phyloP scores from a whole-genome alignment of 1,140 invertebrate species.

The Eriosoma lanigerum region DNA sequence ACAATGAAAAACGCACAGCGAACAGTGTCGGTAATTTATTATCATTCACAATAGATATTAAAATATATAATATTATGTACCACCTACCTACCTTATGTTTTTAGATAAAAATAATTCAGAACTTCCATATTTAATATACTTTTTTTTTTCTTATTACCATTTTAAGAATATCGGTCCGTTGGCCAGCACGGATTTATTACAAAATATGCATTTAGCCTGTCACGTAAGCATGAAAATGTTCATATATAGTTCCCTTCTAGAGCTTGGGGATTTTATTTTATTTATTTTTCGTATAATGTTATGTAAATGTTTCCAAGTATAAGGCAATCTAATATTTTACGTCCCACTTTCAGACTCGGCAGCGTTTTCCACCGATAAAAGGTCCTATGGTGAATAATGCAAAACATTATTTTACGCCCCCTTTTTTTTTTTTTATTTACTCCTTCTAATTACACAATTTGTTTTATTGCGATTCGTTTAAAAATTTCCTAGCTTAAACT shows the following conservation, averaged over 20 bases:
- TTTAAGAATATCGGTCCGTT: no score
- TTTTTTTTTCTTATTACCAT: no score
- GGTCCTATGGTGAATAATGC: not conserved
- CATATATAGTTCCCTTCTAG: no score
- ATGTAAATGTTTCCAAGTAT: slow-evolving; percentile 41
- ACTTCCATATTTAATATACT: no score
- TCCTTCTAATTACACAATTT: slow-evolving; percentile 26
- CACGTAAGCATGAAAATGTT: not conserved
- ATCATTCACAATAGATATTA: no score
- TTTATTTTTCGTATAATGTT: slow-evolving; percentile 35
- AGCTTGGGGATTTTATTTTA: slow-evolving; percentile 1
- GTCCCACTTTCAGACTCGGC: not conserved
- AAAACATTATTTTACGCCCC: slow-evolving; percentile 4
- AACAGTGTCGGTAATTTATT: no score
- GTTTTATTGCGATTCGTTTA: not conserved
- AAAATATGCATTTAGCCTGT: not conserved
- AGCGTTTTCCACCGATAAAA: slow-evolving; percentile 36
- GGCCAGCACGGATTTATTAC: not conserved
- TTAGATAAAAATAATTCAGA: no score
- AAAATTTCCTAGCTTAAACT: not conserved
- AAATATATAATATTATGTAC: no score
- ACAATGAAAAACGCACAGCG: no score
- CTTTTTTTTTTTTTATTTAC: not conserved
- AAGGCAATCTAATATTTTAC: slow-evolving; percentile 41
- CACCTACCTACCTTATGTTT: no score